These are phyloP conservation scores for Neolamprologus cancellatus DNA, from an alignment of 2,113 vertebrate species.

Conservation along the genomic window DNA sequence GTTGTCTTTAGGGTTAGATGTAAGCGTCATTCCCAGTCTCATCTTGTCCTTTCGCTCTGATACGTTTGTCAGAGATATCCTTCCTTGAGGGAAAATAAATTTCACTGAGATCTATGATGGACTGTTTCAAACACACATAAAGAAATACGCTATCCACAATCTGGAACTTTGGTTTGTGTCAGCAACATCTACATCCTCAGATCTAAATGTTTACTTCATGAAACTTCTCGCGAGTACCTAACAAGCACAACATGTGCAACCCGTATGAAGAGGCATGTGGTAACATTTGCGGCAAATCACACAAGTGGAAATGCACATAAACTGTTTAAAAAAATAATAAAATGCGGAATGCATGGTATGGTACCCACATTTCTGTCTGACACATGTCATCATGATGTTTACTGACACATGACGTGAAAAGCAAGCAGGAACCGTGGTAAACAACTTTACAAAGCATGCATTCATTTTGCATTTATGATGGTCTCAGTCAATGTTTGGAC, in stretches of 20 bases:
- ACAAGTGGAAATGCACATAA: conserved; percentile 59
- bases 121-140: background rate
- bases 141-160: background rate
- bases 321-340: conserved; percentile 11
- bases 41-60: conserved; percentile 97
- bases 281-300: conserved; percentile 28
- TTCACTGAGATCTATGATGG: conserved; percentile 5
- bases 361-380: conserved; percentile 16
- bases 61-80: conserved; percentile 94
- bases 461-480: background rate
- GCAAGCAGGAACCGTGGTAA: background rate
- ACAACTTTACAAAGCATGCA: background rate
- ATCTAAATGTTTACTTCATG: conserved; percentile 26
- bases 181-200: conserved; percentile 27
- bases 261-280: conserved; percentile 21
- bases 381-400: conserved; percentile 23
- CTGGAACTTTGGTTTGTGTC: conserved; percentile 48
- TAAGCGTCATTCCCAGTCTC: conserved; percentile 92
- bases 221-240: background rate
- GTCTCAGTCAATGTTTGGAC: background rate
- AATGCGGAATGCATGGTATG: conserved; percentile 48
- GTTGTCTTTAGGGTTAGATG: conserved; percentile 88
- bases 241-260: conserved; percentile 18
- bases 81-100: conserved; percentile 75
- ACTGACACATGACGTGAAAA: background rate